These are phyloP conservation scores for Saimiri boliviensis DNA, from an alignment of 2,113 vertebrate species.

Conservation along the genomic window DNA sequence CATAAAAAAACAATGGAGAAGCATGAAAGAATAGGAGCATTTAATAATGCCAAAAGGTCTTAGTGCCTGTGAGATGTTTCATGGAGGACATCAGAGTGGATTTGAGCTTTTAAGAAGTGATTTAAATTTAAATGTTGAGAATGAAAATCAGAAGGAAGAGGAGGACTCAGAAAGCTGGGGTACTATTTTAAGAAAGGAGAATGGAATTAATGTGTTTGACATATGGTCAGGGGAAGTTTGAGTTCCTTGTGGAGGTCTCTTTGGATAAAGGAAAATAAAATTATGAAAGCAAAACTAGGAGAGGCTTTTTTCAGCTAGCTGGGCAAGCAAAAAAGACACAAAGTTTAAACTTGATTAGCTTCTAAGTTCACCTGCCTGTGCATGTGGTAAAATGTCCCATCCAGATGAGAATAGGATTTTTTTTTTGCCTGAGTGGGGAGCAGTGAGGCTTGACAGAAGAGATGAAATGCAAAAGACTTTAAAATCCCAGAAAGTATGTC, in stretches of 20 bases:
- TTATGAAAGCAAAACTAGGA: constrained; percentile 23
- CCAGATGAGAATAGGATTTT: not conserved
- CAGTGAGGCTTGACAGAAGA: not conserved
- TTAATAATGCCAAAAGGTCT: not conserved
- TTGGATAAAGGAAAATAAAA: constrained; percentile 16
- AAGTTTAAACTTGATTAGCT: not conserved
- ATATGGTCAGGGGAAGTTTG: not conserved
- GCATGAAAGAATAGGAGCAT: not conserved
- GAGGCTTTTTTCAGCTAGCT: not conserved
- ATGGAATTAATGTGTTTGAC: not conserved
- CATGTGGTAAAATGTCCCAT: not conserved
- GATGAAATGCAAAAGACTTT: not conserved
- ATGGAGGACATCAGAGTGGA: not conserved
- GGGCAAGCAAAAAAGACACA: not conserved
- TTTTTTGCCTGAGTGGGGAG: not conserved
- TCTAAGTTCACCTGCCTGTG: not conserved
- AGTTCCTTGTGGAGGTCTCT: not conserved
- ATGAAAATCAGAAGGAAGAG: not conserved
- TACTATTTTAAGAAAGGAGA: not conserved
- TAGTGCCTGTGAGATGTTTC: not conserved
- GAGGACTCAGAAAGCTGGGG: not conserved
- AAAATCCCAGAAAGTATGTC: not conserved
- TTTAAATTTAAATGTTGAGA: not conserved
- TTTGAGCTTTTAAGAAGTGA: not conserved
- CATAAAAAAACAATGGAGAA: not conserved